Base-by-base conservation (phyloP, 2,113 vertebrate genomes). In the Heteronetta atricapilla region DNA sequence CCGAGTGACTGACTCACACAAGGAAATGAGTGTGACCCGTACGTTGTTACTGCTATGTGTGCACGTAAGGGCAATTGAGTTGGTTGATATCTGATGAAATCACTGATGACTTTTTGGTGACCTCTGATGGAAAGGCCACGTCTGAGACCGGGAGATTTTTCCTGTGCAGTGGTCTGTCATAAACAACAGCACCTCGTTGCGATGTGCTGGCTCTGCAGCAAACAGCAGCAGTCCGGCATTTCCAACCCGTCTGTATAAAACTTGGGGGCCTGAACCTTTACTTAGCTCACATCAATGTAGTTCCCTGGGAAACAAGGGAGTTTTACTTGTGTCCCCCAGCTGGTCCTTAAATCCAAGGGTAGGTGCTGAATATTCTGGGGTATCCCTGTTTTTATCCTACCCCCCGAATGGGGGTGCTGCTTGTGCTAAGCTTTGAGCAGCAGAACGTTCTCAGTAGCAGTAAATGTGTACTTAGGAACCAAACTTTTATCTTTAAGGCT, bases 51-150 rank as follows among this genome's bases (percentile, higher is more conserved):
- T 92, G 92, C 89, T 83, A 33, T 81, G 77, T 95, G 92, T 90
- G 92, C 92, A 95, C 72, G 76, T 95, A 95, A 97, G 93, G 95
- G 93, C 86, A 95, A 88, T 96, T 95, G 90, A 96, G 89, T 92
- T 89, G 86, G 81, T 86, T 94, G 92, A 95, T 96, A 95, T 95
- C 93, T 95, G 95, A 96, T 96, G 87, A 89, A 95, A 96, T 92
- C 95, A 93, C 79, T 94, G 94, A 95, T 95, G 93, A 95, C 94
- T 93, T 95, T 95, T 95, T 80, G 75, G 86, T 92, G 87, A 91
- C 96, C 95, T 96, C 94, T 86, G 90, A 89, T 70, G 56, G 63
- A 94, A 93, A 67, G 94, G 94, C 89, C 93, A 95, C 0, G 0
- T 82, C 82, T 91, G 52, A 95, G 78, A 95, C 82, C 50, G 74